Conservation (phyloP, 2,888 invertebrate species). For the Incurvaria masculella region DNA sequence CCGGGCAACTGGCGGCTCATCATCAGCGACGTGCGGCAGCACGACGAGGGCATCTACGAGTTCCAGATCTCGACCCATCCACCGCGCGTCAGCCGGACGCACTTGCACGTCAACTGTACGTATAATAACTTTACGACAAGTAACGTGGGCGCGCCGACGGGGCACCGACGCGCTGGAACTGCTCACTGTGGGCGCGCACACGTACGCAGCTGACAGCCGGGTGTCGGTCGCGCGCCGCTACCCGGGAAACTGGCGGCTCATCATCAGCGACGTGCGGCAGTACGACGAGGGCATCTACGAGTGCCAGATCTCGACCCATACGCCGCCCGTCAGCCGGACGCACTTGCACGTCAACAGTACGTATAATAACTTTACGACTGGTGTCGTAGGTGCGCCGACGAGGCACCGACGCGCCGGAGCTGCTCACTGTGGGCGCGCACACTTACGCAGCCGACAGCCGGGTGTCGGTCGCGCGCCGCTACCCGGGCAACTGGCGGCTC, state of each 20-base stretch:
- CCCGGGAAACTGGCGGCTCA: constrained; percentile 61
- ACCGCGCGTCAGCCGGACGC: constrained; percentile 63
- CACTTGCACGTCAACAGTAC: constrained; percentile 67
- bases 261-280: constrained; percentile 63
- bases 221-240: constrained; percentile 62
- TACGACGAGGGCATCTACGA: constrained; percentile 68
- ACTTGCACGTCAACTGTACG: constrained; percentile 66
- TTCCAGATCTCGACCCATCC: constrained; percentile 73
- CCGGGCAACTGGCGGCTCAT: constrained; percentile 62
- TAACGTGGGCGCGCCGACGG: constrained; percentile 68
- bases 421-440: constrained; percentile 65
- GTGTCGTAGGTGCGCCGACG: constrained; percentile 71
- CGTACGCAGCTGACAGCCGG: constrained; percentile 65
- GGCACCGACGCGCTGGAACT: constrained; percentile 61
- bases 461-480: constrained; percentile 60
- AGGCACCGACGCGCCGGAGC: constrained; percentile 59
- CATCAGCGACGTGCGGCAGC: constrained; percentile 63
- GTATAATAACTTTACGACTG: too few relatives aligned
- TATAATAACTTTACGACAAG: too few relatives aligned
- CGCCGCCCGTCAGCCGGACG: constrained; percentile 64
- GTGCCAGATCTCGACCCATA: constrained; percentile 71
- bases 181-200: constrained; percentile 65
- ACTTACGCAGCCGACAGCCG: constrained; percentile 67
- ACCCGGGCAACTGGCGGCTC: constrained; percentile 62
- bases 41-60: constrained; percentile 67